Percentiles rank a stretch among this genome's conserved stretches.
Conservation (phyloP, 2,888 invertebrate species). For the Orthosia gracilis region DNA sequence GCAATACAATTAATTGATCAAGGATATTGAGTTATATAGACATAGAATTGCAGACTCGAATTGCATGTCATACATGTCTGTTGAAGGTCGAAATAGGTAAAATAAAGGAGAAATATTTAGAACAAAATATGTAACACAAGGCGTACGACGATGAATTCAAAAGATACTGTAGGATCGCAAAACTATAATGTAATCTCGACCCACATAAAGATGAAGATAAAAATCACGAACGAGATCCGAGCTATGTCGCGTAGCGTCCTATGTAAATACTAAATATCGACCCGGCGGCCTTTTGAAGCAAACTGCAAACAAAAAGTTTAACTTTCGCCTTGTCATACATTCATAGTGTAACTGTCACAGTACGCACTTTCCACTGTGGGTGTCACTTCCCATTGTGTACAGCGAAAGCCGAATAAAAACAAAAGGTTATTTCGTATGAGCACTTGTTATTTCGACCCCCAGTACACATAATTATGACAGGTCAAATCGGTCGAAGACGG, state of each 20-base stretch:
- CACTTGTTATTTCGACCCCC: conserved; percentile 46
- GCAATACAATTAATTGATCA: conserved; percentile 51
- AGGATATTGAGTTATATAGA: conserved; percentile 32
- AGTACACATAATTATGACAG: conserved; percentile 25
- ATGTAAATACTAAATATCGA: conserved; percentile 81
- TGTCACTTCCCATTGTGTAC: conserved; percentile 83
- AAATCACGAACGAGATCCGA: conserved; percentile 45
- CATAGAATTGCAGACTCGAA: conserved; percentile 8
- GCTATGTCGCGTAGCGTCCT: conserved; percentile 54
- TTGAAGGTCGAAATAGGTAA: conserved; percentile 12
- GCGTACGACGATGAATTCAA: conserved; percentile 17
- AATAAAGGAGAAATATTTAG: conserved; percentile 2
- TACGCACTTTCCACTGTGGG: conserved; percentile 85
- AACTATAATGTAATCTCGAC: conserved; percentile 32
- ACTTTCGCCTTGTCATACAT: conserved; percentile 81
- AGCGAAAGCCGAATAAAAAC: conserved; percentile 85
- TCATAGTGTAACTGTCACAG: conserved; percentile 71
- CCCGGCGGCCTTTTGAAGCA: conserved; percentile 73
- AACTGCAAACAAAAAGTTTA: conserved; percentile 77
- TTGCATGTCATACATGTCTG: background rate
- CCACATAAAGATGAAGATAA: conserved; percentile 41
- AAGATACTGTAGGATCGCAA: conserved; percentile 12
- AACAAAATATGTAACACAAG: conserved; percentile 10
- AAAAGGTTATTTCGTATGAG: conserved; percentile 73
- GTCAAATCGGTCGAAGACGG: conserved; percentile 6